Conservation (phyloP, 2,113 vertebrate genomes). For the Xerus inauris region DNA sequence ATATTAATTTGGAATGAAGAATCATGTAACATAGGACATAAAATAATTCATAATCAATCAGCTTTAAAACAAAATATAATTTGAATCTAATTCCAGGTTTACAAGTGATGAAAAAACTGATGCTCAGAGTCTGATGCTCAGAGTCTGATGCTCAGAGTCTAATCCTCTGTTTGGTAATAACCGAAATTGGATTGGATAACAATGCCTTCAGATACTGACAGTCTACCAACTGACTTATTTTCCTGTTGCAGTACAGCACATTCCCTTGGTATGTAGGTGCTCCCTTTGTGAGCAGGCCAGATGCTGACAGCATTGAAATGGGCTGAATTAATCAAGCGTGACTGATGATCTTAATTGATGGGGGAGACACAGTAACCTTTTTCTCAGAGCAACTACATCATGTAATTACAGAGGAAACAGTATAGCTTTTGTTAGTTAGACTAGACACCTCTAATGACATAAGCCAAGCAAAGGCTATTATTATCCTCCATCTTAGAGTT, state of each 20-base stretch:
- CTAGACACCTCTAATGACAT: constrained; percentile 75
- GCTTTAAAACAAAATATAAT: constrained; percentile 1
- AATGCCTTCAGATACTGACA: not conserved
- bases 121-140: not conserved
- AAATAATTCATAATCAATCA: not conserved
- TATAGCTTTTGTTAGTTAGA: constrained; percentile 66
- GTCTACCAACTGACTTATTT: not conserved
- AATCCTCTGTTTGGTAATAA: not conserved
- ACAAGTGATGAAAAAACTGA: not conserved
- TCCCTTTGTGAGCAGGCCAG: not conserved
- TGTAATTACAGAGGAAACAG: constrained; percentile 76
- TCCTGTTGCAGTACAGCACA: not conserved
- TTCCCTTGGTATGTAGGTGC: not conserved
- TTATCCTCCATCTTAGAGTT: constrained; percentile 73
- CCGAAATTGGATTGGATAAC: not conserved
- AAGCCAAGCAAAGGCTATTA: constrained; percentile 67
- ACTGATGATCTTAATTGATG: constrained; percentile 75
- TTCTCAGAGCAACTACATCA: constrained; percentile 59
- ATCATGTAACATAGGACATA: not conserved
- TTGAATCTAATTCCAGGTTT: constrained; percentile 29
- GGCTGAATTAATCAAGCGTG: constrained; percentile 69
- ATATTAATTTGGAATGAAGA: constrained; percentile 19
- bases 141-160: not conserved
- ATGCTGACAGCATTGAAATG: constrained; percentile 14
- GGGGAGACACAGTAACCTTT: constrained; percentile 74